phyloP scores from a whole-genome alignment of 2,113 vertebrate species.

The Typhlomys cinereus region DNA sequence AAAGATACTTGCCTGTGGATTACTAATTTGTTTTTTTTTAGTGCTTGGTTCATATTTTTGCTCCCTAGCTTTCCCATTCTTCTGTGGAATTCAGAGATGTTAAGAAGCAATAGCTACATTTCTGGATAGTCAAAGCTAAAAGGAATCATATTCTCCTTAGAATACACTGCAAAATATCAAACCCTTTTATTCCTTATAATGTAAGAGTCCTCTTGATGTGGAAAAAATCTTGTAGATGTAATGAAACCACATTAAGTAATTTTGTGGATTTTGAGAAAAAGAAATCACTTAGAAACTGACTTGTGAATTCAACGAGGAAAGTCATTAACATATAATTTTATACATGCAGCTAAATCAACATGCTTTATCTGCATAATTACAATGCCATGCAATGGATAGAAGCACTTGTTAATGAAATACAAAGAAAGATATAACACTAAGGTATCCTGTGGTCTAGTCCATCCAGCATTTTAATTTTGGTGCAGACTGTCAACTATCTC shows the following conservation, averaged over 20 bases:
- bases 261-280: slow-evolving; percentile 6
- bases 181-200: background rate
- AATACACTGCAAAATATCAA: background rate
- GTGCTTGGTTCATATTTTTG: background rate
- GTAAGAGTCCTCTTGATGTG: background rate
- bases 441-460: background rate
- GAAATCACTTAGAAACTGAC: slow-evolving; percentile 1
- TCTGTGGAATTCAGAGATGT: background rate
- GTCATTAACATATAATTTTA: slow-evolving; percentile 19
- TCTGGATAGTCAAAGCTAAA: background rate
- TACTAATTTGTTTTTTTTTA: background rate
- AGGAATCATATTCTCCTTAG: background rate
- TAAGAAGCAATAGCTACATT: background rate
- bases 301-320: slow-evolving; percentile 44
- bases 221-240: slow-evolving; percentile 3
- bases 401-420: background rate
- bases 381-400: slow-evolving; percentile 35
- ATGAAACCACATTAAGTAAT: slow-evolving; percentile 3
- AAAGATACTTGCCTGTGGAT: background rate
- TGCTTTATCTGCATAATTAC: slow-evolving; percentile 2
- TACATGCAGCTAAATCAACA: slow-evolving; percentile 62
- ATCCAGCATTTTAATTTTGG: background rate
- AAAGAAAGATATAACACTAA: background rate
- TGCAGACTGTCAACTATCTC: background rate
- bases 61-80: background rate